Conservation (phyloP, 2,797 vertebrate genomes). For the Enteromius mattozi region DNA sequence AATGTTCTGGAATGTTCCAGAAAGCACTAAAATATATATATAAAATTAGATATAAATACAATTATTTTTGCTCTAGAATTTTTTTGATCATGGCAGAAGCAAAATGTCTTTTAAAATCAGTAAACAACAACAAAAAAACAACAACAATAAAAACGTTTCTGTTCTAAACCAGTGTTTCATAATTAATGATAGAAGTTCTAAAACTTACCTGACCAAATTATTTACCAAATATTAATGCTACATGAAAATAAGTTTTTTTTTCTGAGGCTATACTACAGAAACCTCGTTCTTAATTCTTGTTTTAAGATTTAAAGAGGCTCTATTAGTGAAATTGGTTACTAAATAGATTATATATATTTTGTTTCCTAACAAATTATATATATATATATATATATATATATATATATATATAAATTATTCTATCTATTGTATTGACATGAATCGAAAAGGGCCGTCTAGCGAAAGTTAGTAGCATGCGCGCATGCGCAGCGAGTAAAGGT, state of each 20-base stretch:
- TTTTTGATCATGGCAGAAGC: background rate
- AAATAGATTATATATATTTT: too few relatives aligned
- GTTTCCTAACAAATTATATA: too few relatives aligned
- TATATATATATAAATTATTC: too few relatives aligned
- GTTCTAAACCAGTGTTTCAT: too few relatives aligned
- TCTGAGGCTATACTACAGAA: too few relatives aligned
- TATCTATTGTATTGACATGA: background rate
- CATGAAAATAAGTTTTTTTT: background rate
- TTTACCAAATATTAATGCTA: background rate
- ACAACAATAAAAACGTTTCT: too few relatives aligned
- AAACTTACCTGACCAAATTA: background rate
- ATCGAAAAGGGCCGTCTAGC: background rate
- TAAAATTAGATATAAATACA: too few relatives aligned
- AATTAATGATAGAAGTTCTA: background rate
- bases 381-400: too few relatives aligned
- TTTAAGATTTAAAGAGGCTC: background rate
- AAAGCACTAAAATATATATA: background rate
- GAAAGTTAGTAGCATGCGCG: background rate
- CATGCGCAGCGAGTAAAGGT: slow-evolving; percentile 26
- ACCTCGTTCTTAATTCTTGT: background rate
- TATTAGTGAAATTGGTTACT: background rate
- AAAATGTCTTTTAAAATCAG: too few relatives aligned
- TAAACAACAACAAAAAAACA: too few relatives aligned
- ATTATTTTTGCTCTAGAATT: too few relatives aligned
- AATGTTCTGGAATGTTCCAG: background rate